These are phyloP conservation scores for Hippocampus guttulatus DNA, from an alignment of 2,113 vertebrate species.

Conservation along the genomic window DNA sequence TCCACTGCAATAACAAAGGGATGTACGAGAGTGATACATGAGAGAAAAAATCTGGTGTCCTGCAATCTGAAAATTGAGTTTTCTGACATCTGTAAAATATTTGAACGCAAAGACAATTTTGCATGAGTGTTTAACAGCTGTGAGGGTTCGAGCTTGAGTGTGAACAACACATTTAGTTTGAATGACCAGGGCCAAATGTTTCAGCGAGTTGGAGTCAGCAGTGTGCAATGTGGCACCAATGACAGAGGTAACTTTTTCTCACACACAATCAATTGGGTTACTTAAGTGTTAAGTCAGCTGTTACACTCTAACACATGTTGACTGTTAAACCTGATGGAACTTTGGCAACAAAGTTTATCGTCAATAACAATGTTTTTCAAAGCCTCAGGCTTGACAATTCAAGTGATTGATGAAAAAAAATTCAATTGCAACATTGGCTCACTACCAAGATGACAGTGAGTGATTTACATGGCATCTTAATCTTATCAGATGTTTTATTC, in stretches of 20 bases:
- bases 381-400: not conserved
- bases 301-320: not conserved
- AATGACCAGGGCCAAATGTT: conserved; percentile 63
- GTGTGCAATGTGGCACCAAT: conserved; percentile 48
- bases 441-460: too few relatives aligned
- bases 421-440: not conserved
- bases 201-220: conserved; percentile 47
- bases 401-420: not conserved
- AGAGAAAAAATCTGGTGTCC: not conserved
- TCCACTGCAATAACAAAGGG: conserved; percentile 30
- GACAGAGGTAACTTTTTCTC: conserved; percentile 54
- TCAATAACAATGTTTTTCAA: not conserved
- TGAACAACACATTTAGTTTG: conserved; percentile 63
- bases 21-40: conserved; percentile 26
- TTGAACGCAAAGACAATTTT: conserved; percentile 9
- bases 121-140: conserved; percentile 58
- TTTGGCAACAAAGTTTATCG: not conserved
- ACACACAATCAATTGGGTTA: conserved; percentile 15
- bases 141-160: conserved; percentile 51
- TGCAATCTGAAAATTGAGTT: not conserved
- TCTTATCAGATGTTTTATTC: not conserved
- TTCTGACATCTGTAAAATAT: conserved; percentile 5
- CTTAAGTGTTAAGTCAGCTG: conserved; percentile 30
- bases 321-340: not conserved
- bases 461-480: not conserved